These are phyloP conservation scores for Columba livia DNA, from an alignment of 2,113 vertebrate genomes.

Conservation along the genomic window DNA sequence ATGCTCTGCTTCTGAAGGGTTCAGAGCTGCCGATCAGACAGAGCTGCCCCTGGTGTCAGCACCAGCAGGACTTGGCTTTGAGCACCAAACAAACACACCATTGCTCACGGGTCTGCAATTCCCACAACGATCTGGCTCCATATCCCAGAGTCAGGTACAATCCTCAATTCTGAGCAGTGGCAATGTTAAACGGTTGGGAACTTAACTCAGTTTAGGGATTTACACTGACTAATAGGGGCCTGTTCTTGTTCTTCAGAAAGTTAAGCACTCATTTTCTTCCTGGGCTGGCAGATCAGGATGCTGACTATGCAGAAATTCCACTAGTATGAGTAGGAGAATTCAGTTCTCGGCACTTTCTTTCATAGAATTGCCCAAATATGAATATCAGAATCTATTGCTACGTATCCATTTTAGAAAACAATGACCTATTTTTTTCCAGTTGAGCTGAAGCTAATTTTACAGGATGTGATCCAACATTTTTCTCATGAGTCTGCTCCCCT, in stretches of 20 bases:
- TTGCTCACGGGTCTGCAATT: background rate
- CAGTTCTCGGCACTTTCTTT: background rate
- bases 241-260: background rate
- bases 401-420: background rate
- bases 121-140: background rate
- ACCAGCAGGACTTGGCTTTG: background rate
- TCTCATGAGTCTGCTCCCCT: background rate
- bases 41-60: background rate
- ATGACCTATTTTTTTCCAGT: background rate
- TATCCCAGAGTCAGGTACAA: background rate
- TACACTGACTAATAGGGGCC: background rate
- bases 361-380: background rate
- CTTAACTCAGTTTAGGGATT: background rate
- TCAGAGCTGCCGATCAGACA: background rate
- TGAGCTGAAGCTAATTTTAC: background rate
- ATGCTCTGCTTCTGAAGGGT: background rate
- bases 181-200: background rate
- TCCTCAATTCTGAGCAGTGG: background rate
- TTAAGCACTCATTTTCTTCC: background rate
- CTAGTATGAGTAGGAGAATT: background rate
- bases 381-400: background rate
- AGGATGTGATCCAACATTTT: background rate
- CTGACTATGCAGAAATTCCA: background rate
- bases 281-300: background rate
- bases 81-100: background rate